Conservation (phyloP, 2,888 invertebrate genomes). For the Orthosia gothica region DNA sequence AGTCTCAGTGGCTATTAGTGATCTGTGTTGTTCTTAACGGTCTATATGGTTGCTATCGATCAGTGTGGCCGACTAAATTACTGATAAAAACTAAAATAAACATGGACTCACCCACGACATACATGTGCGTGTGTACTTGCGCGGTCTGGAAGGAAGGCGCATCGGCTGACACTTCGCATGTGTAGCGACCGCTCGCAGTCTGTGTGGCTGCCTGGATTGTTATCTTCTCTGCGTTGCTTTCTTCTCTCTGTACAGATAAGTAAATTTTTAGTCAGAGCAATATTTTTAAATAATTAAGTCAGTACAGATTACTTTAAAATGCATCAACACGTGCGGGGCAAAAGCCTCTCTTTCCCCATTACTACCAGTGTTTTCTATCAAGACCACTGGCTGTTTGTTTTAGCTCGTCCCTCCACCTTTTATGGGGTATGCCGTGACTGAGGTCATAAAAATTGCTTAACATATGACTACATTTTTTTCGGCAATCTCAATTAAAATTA, state of each 20-base stretch:
- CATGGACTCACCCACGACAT: constrained; percentile 93
- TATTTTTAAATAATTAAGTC: no score
- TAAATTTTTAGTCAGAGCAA: neutral
- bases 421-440: no score
- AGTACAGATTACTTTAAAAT: no score
- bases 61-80: neutral
- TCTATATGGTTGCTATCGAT: neutral
- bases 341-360: no score
- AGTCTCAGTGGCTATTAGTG: no score
- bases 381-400: no score
- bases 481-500: no score
- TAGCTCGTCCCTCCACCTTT: no score
- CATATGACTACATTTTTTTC: no score
- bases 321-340: no score
- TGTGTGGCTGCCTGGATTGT: constrained; percentile 93
- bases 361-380: no score
- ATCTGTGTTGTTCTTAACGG: neutral
- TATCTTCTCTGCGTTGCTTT: constrained; percentile 89
- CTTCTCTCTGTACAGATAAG: constrained; percentile 66
- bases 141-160: constrained; percentile 94
- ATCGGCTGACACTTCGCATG: constrained; percentile 95
- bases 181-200: constrained; percentile 93
- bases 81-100: neutral
- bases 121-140: constrained; percentile 93
- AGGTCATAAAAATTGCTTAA: no score